phyloP scores from a whole-genome alignment of 2,797 vertebrate genomes.

The Halcyon chelicuti region DNA sequence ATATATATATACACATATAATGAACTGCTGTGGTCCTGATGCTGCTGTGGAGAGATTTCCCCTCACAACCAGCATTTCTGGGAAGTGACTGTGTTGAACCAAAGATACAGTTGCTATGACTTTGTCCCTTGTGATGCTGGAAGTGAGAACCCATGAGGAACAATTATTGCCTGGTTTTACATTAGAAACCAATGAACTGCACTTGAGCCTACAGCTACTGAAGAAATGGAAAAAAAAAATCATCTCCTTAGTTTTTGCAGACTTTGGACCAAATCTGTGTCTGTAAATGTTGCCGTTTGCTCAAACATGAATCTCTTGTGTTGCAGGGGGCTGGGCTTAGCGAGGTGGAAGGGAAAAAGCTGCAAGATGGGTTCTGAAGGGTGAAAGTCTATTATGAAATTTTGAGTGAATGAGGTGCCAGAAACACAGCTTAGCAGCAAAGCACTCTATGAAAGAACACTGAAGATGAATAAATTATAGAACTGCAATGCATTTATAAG shows the following conservation, averaged over 20 bases:
- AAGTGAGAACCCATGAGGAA: background rate
- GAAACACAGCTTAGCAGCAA: conserved; percentile 25
- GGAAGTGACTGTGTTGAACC: background rate
- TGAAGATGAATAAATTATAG: conserved; percentile 47
- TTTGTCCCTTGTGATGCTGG: background rate
- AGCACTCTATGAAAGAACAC: background rate
- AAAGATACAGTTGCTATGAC: background rate
- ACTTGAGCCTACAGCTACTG: background rate
- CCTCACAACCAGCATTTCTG: background rate
- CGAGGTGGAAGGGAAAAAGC: background rate
- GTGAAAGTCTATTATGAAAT: background rate
- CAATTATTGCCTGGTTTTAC: background rate
- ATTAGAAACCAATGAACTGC: background rate
- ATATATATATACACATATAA: background rate
- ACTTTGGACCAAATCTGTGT: background rate
- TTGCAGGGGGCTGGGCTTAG: background rate
- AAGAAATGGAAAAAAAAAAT: background rate
- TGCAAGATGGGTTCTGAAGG: background rate
- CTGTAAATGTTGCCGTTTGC: background rate
- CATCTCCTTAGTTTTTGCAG: background rate
- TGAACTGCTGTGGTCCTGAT: background rate
- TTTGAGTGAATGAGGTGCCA: conserved; percentile 21
- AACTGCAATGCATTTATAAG: conserved; percentile 30
- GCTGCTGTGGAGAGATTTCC: background rate
- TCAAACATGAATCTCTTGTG: background rate